Conservation (phyloP, 1,140 invertebrate genomes). For the Manduca sexta region DNA sequence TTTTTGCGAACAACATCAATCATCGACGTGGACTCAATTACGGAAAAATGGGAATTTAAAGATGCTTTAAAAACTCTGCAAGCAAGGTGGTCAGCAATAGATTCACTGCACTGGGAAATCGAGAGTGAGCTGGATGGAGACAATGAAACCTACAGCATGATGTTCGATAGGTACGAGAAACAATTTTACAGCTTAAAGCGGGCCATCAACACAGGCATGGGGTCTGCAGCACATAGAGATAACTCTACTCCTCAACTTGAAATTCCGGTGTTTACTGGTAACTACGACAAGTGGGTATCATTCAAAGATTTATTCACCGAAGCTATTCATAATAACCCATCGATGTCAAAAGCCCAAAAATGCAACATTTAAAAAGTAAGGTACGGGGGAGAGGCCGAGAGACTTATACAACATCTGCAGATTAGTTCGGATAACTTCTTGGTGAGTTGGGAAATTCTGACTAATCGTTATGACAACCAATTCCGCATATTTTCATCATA, state of each 20-base stretch:
- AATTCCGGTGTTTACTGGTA: slow-evolving; percentile 3
- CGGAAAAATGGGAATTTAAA: slow-evolving; percentile 14
- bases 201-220: background rate
- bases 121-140: slow-evolving; percentile 7
- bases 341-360: slow-evolving; percentile 9
- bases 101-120: slow-evolving; percentile 15
- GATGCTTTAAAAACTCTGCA: slow-evolving; percentile 7
- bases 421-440: slow-evolving; percentile 18
- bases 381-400: slow-evolving; percentile 16
- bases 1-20: slow-evolving; percentile 3
- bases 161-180: slow-evolving; percentile 4
- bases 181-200: slow-evolving; percentile 3
- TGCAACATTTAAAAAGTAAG: slow-evolving; percentile 14
- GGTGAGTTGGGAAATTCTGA: too few species aligned
- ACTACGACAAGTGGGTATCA: slow-evolving; percentile 6
- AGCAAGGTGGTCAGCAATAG: slow-evolving; percentile 8
- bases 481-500: too few species aligned
- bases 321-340: slow-evolving; percentile 7
- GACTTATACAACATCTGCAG: slow-evolving; percentile 16
- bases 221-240: background rate
- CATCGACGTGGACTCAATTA: slow-evolving; percentile 3
- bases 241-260: slow-evolving; percentile 5
- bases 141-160: background rate
- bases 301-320: slow-evolving; percentile 12
- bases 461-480: too few species aligned